Conservation (phyloP, 2,113 vertebrate species). For the Lethenteron reissneri region DNA sequence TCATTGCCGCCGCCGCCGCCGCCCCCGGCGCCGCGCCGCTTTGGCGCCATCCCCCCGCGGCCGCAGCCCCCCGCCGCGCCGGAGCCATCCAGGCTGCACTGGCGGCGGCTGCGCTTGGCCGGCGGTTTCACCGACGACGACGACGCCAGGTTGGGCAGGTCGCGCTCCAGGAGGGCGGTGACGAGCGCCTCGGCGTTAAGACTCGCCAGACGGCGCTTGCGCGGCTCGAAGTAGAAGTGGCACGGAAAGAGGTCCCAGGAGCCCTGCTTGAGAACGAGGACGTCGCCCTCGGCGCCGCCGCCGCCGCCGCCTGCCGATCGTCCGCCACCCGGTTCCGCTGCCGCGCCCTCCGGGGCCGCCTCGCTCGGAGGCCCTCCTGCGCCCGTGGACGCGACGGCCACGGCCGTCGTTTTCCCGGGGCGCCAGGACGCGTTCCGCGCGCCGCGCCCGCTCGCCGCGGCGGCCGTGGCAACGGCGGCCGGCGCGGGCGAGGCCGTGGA, state of each 20-base stretch:
- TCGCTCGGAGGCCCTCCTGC: slow-evolving; percentile 23
- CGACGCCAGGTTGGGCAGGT: slow-evolving; percentile 1
- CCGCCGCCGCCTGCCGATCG: slow-evolving; percentile 17
- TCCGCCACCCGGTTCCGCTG: slow-evolving; percentile 14
- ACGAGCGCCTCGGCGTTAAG: slow-evolving; percentile 87
- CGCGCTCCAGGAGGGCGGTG: slow-evolving; percentile 58
- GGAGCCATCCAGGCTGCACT: not conserved
- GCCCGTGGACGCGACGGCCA: slow-evolving; percentile 11
- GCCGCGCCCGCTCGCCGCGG: too few relatives aligned
- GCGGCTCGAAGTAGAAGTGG: slow-evolving; percentile 31
- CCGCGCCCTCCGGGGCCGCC: slow-evolving; percentile 11
- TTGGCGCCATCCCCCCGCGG: not conserved
- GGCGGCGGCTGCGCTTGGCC: not conserved
- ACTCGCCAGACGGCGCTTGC: slow-evolving; percentile 74
- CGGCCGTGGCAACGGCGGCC: too few relatives aligned
- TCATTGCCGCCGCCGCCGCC: not conserved
- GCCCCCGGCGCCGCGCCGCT: not conserved
- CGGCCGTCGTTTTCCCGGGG: slow-evolving; percentile 14
- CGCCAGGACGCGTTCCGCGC: slow-evolving; percentile 7
- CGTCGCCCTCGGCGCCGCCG: slow-evolving; percentile 17
- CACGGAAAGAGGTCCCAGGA: slow-evolving; percentile 11
- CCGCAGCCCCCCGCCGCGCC: not conserved
- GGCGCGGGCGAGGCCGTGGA: too few relatives aligned
- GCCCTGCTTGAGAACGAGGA: slow-evolving; percentile 4
- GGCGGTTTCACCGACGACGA: not conserved